Conservation (phyloP, 2,797 vertebrate genomes). For the Malurus splendens region DNA sequence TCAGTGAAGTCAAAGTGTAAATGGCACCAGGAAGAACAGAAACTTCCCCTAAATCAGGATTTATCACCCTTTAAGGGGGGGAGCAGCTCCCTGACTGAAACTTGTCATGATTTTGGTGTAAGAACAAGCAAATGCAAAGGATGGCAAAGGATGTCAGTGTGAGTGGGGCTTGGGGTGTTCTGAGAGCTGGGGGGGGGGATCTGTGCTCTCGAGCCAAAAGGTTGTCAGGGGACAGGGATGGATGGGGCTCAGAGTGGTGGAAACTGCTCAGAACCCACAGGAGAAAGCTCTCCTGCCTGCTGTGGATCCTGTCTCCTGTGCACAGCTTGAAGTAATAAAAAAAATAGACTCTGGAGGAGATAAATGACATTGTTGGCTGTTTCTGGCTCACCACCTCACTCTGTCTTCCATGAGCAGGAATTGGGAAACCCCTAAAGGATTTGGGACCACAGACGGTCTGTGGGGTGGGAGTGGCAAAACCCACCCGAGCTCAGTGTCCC, state of each 20-base stretch:
- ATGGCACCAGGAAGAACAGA: not conserved
- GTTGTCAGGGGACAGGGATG: not conserved
- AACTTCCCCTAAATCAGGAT: not conserved
- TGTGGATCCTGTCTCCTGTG: not conserved
- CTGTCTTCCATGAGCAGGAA: not conserved
- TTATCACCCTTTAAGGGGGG: not conserved
- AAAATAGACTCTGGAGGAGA: not conserved
- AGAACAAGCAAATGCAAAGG: not conserved
- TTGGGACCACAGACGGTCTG: not conserved
- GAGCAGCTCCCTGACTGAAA: not conserved
- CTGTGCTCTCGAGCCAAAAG: not conserved
- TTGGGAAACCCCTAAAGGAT: not conserved
- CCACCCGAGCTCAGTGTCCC: accelerated
- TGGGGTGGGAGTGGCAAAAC: not conserved
- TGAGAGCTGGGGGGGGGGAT: not conserved
- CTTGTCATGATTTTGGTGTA: not conserved
- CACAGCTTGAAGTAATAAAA: not conserved
- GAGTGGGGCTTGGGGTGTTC: accelerated
- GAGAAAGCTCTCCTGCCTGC: not conserved
- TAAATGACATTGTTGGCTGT: not conserved
- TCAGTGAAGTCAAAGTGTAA: not conserved
- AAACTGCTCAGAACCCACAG: not conserved
- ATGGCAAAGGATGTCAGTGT: not conserved
- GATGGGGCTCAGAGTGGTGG: accelerated
- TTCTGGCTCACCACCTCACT: not conserved